phyloP scores from a whole-genome alignment of 2,888 invertebrate genomes.

The Laothoe populi region DNA sequence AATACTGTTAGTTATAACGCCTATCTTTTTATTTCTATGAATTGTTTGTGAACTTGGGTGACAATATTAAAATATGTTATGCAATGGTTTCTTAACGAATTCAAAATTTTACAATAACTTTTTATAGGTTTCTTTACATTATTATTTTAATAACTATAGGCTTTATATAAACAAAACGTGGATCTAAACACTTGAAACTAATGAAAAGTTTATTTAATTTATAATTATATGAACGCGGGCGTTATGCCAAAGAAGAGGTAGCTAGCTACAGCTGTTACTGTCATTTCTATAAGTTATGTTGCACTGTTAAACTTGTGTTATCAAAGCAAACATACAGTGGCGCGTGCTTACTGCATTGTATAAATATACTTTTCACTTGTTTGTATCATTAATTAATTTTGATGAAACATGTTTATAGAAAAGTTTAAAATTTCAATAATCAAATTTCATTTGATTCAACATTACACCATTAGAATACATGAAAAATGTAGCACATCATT shows the following conservation, averaged over 20 bases:
- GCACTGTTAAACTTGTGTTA: constrained; percentile 34
- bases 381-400: constrained; percentile 43
- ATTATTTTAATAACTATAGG: too few species aligned
- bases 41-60: neutral
- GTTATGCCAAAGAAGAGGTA: neutral
- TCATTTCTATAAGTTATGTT: constrained; percentile 25
- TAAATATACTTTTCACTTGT: constrained; percentile 56
- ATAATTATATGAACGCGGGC: neutral
- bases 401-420: constrained; percentile 32
- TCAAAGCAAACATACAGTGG: constrained; percentile 54
- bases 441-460: neutral
- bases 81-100: too few species aligned
- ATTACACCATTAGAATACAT: too few species aligned
- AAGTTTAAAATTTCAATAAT: neutral
- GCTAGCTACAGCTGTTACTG: neutral
- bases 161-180: neutral
- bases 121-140: too few species aligned
- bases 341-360: constrained; percentile 71
- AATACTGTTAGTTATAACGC: neutral
- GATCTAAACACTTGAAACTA: neutral
- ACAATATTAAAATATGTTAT: neutral
- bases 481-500: too few species aligned
- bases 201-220: neutral
- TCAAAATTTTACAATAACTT: too few species aligned
- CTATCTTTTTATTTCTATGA: neutral